Evolutionary conservation across 1,140 invertebrate species (phyloP).

Genomic region (Homarus americanus): DNA sequence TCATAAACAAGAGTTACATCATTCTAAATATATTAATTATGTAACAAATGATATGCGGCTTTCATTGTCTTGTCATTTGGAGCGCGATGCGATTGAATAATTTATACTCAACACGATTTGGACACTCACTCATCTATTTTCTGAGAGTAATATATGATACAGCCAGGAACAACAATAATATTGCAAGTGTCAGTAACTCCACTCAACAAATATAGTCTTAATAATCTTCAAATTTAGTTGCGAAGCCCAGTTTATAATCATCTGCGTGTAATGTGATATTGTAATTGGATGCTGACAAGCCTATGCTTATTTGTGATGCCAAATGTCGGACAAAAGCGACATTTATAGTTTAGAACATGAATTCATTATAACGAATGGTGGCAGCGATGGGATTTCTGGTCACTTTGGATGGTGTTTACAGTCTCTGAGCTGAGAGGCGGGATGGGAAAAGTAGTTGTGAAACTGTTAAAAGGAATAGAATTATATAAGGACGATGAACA

Average conservation of each 20-base stretch:
- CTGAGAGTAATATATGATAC: neutral
- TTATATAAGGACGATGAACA: neutral
- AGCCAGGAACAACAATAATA: neutral
- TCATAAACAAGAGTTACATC: neutral
- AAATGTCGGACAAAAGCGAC: neutral
- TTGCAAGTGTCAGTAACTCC: neutral
- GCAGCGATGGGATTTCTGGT: neutral
- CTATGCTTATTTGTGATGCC: neutral
- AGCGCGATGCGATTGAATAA: conserved; percentile 9
- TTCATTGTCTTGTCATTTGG: conserved; percentile 33
- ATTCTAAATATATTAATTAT: neutral
- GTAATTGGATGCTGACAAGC: conserved; percentile 33
- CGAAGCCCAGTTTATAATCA: neutral
- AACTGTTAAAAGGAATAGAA: neutral
- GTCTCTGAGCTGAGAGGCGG: neutral
- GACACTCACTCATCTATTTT: neutral
- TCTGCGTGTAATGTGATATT: conserved; percentile 16
- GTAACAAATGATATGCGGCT: conserved; percentile 18
- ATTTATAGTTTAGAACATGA: neutral
- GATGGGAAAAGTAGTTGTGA: neutral
- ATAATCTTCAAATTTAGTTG: conserved; percentile 16
- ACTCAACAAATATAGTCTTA: neutral
- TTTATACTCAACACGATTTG: conserved; percentile 5
- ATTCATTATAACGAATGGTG: neutral
- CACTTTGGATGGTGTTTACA: too few species aligned